phyloP scores from a whole-genome alignment of 2,797 vertebrate genomes.

The Liasis olivaceus region DNA sequence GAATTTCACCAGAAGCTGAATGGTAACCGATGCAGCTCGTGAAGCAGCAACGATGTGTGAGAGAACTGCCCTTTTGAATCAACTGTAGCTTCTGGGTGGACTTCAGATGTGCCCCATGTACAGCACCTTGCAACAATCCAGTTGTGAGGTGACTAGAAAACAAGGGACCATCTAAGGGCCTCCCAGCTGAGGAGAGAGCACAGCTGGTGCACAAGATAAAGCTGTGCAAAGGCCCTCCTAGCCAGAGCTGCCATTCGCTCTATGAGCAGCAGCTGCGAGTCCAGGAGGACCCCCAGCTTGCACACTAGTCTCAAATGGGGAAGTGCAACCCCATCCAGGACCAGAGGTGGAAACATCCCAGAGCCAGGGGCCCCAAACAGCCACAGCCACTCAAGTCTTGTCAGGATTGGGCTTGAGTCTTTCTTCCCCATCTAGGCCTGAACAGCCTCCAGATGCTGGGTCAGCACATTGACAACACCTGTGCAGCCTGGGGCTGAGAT shows the following conservation, averaged over 20 bases:
- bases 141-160: too few species aligned
- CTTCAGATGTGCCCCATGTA: too few species aligned
- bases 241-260: neutral
- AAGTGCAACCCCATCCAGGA: neutral
- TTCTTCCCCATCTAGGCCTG: neutral
- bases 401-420: neutral
- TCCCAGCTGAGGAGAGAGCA: neutral
- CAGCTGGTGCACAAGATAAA: neutral
- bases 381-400: neutral
- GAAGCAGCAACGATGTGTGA: too few species aligned
- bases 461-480: neutral
- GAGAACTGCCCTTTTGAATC: too few species aligned
- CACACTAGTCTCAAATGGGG: neutral
- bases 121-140: too few species aligned
- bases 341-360: neutral
- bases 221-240: neutral
- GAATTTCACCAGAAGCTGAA: too few species aligned
- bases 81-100: too few species aligned
- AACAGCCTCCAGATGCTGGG: neutral
- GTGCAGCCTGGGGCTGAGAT: neutral
- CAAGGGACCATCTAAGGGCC: neutral
- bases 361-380: neutral
- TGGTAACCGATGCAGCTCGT: too few species aligned
- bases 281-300: neutral
- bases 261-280: neutral